phyloP scores from a whole-genome alignment of 2,888 invertebrate genomes.

The Acronicta aceris region DNA sequence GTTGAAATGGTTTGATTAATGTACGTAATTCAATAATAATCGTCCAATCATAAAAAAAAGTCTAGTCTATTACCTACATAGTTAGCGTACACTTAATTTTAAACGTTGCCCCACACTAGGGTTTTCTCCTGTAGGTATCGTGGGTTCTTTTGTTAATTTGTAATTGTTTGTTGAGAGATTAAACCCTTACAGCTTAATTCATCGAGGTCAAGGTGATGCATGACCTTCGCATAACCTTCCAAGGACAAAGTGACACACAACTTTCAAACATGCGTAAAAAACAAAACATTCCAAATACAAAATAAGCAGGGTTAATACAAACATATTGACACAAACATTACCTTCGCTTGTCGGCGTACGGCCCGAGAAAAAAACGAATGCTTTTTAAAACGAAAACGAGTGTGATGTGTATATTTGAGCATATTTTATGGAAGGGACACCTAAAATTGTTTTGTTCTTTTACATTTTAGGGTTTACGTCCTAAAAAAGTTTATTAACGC shows the following conservation, averaged over 20 bases:
- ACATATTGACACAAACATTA: constrained; percentile 22
- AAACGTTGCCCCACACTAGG: no score
- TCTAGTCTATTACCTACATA: no score
- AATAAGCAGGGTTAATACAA: constrained; percentile 17
- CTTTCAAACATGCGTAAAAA: constrained; percentile 2
- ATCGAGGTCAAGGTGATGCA: no score
- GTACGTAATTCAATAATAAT: no score
- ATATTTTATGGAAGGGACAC: constrained; percentile 49
- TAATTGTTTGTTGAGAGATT: no score
- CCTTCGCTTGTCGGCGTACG: constrained; percentile 14
- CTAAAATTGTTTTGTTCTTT: constrained; percentile 42
- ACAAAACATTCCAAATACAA: constrained; percentile 6
- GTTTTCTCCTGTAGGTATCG: no score
- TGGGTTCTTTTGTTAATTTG: no score
- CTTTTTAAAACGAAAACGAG: constrained; percentile 46
- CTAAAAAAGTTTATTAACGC: constrained; percentile 41
- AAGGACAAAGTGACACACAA: background rate
- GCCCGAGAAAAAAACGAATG: constrained; percentile 36
- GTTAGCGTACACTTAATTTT: no score
- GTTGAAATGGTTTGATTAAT: no score
- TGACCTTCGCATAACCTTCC: background rate
- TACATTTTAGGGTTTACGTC: constrained; percentile 42
- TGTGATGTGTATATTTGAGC: constrained; percentile 56
- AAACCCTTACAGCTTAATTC: no score
- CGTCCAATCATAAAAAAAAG: no score